These are phyloP conservation scores for Ditylenchus weischeri DNA, from an alignment of 2,888 invertebrate species.

Conservation along the genomic window DNA sequence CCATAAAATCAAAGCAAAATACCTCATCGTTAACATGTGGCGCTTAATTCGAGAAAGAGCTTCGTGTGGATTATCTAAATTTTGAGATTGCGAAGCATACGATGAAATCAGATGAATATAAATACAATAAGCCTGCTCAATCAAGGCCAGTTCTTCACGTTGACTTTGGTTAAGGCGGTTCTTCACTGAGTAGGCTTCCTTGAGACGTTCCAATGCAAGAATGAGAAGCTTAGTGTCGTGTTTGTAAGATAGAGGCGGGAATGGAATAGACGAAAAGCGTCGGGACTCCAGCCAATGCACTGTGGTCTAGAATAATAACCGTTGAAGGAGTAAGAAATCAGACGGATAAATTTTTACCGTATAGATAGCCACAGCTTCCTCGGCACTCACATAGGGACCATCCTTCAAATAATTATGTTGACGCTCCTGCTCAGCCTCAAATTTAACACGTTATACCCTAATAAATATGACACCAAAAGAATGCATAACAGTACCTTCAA, in stretches of 20 bases:
- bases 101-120: no score
- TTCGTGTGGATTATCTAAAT: slow-evolving; percentile 86
- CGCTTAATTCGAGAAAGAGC: slow-evolving; percentile 97
- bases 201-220: slow-evolving; percentile 80
- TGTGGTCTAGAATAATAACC: slow-evolving; percentile 68
- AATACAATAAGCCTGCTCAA: slow-evolving; percentile 89
- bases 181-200: slow-evolving; percentile 58
- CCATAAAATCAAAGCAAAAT: slow-evolving; percentile 68
- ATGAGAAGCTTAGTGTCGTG: slow-evolving; percentile 98
- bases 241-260: slow-evolving; percentile 96
- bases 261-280: slow-evolving; percentile 96
- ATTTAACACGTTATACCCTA: slow-evolving; percentile 11
- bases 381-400: slow-evolving; percentile 97
- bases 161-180: slow-evolving; percentile 90
- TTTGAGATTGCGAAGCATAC: no score
- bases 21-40: slow-evolving; percentile 93
- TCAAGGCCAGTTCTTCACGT: slow-evolving; percentile 92
- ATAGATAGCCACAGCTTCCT: slow-evolving; percentile 99
- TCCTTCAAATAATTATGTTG: slow-evolving; percentile 99
- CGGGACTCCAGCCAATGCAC: slow-evolving; percentile 99
- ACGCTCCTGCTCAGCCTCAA: slow-evolving; percentile 83
- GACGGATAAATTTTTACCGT: slow-evolving; percentile 64
- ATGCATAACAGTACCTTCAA: slow-evolving; percentile 67
- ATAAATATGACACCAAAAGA: not conserved
- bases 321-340: no score